Evolutionary conservation across 2,113 vertebrate genomes (phyloP).

Genomic region (Motacilla tschutschensis): DNA sequence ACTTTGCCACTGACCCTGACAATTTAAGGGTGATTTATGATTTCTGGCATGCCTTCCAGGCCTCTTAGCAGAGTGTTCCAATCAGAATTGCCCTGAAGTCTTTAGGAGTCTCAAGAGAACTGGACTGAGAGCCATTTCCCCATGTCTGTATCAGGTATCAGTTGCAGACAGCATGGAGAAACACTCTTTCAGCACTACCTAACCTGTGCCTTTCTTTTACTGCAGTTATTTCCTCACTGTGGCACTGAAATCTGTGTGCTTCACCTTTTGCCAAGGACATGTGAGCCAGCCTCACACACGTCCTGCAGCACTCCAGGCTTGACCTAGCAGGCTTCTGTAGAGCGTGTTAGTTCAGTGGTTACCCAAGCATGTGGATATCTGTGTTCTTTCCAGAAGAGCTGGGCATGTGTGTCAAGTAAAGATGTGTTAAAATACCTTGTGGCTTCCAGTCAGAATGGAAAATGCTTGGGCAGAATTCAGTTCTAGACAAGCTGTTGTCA

Average conservation of each 20-base stretch:
- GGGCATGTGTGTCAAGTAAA: background rate
- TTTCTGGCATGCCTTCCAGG: conserved; percentile 25
- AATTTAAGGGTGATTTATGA: conserved; percentile 37
- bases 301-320: background rate
- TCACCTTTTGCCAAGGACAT: background rate
- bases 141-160: background rate
- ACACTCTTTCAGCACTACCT: background rate
- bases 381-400: background rate
- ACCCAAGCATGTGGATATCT: background rate
- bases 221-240: background rate
- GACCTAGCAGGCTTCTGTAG: conserved; percentile 15
- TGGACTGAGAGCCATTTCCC: conserved; percentile 7
- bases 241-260: background rate
- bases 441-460: conserved; percentile 1
- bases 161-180: background rate
- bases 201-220: background rate
- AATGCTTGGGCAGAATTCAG: background rate
- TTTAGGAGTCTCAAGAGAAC: conserved; percentile 22
- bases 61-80: background rate
- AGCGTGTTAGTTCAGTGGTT: background rate
- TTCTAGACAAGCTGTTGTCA: background rate
- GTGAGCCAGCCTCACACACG: background rate
- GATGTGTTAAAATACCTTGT: background rate
- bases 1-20: conserved; percentile 16
- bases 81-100: conserved; percentile 31